phyloP scores from a whole-genome alignment of 2,888 invertebrate species.

The Malacosoma neustria region DNA sequence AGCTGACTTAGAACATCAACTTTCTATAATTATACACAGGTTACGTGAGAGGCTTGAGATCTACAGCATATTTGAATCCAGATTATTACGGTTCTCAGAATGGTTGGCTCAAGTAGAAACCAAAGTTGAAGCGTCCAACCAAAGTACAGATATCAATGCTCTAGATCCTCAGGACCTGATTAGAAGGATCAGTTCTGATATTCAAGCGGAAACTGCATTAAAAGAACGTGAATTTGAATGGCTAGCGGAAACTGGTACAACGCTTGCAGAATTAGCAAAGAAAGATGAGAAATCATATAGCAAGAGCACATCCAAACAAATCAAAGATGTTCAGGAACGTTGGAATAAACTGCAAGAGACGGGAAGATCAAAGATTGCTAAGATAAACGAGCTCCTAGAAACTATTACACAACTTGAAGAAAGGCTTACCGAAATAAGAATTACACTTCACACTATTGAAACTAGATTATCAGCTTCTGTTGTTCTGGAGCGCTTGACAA shows the following conservation, averaged over 20 bases:
- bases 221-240: conserved; percentile 87
- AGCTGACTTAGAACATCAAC: conserved; percentile 85
- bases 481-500: conserved; percentile 78
- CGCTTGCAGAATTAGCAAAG: conserved; percentile 77
- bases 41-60: conserved; percentile 84
- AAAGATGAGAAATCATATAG: conserved; percentile 74
- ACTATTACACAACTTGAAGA: conserved; percentile 82
- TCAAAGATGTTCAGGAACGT: conserved; percentile 76
- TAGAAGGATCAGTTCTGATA: conserved; percentile 81
- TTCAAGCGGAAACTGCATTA: conserved; percentile 83
- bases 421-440: conserved; percentile 80
- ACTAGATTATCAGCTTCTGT: conserved; percentile 79
- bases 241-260: conserved; percentile 80
- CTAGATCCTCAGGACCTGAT: conserved; percentile 84
- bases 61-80: conserved; percentile 80
- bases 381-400: conserved; percentile 81
- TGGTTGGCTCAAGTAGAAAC: conserved; percentile 83
- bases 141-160: conserved; percentile 59
- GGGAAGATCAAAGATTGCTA: conserved; percentile 79
- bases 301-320: conserved; percentile 73
- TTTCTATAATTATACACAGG: conserved; percentile 81
- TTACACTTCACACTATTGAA: conserved; percentile 84
- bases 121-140: conserved; percentile 75
- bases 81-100: conserved; percentile 77
- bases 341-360: conserved; percentile 81